phyloP scores from a whole-genome alignment of 2,113 vertebrate species.

The Sturnira hondurensis region DNA sequence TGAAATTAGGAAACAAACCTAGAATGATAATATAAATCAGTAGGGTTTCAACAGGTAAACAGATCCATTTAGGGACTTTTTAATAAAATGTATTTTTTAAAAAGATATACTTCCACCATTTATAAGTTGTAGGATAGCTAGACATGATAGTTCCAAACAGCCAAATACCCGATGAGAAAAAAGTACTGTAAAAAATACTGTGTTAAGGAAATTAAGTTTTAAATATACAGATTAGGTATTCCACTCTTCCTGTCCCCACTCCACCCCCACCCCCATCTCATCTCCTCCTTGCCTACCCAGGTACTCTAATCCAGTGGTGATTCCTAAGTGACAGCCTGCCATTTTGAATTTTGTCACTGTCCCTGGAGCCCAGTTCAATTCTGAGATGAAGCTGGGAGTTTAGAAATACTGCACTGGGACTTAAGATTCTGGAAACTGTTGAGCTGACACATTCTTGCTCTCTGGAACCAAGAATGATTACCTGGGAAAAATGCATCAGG shows the following conservation, averaged over 20 bases:
- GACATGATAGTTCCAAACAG: constrained; percentile 23
- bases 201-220: constrained; percentile 44
- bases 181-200: neutral
- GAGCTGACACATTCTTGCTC: constrained; percentile 59
- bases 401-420: constrained; percentile 61
- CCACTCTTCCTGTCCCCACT: neutral
- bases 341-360: constrained; percentile 13
- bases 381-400: constrained; percentile 67
- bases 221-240: neutral
- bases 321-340: neutral
- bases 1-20: constrained; percentile 4
- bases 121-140: constrained; percentile 2
- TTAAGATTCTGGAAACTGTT: constrained; percentile 72
- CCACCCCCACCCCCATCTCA: neutral
- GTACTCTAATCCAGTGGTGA: neutral
- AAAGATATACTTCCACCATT: neutral
- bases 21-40: constrained; percentile 1
- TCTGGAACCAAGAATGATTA: constrained; percentile 65
- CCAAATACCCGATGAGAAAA: neutral
- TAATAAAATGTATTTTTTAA: neutral
- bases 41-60: constrained; percentile 20
- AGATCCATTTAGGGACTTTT: neutral
- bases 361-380: constrained; percentile 4
- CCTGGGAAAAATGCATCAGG: constrained; percentile 40
- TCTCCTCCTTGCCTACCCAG: neutral